phyloP scores from a whole-genome alignment of 2,797 vertebrate genomes.

The Ciconia nigra region DNA sequence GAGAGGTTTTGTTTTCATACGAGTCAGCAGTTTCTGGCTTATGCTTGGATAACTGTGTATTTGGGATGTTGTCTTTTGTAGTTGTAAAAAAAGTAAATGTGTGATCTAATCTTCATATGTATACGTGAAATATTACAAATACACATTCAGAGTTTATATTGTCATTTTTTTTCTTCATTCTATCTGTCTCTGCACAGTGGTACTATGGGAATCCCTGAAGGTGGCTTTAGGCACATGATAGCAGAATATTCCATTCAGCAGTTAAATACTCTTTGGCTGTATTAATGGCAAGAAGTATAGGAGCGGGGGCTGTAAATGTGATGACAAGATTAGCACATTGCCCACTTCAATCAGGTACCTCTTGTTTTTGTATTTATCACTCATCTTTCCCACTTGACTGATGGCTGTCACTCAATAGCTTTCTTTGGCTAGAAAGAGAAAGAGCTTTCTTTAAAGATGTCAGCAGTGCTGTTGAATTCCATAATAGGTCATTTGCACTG shows the following conservation, averaged over 20 bases:
- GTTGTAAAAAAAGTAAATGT: not conserved
- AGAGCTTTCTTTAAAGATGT: conserved; percentile 1
- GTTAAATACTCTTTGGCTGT: not conserved
- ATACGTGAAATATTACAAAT: not conserved
- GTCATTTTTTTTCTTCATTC: not conserved
- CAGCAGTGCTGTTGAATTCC: not conserved
- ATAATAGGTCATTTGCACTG: not conserved
- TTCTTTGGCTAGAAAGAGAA: not conserved
- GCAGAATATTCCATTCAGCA: not conserved
- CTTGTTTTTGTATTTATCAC: not conserved
- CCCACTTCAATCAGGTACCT: not conserved
- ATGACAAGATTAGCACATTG: not conserved
- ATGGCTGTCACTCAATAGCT: conserved; percentile 20
- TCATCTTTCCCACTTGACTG: conserved; percentile 7
- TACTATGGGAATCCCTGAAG: conserved; percentile 27
- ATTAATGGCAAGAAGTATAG: not conserved
- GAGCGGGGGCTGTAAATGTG: not conserved
- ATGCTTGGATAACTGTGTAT: conserved; percentile 13
- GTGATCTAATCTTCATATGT: not conserved
- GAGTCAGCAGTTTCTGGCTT: conserved; percentile 34
- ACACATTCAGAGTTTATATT: not conserved
- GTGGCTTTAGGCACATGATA: not conserved
- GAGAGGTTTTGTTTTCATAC: conserved; percentile 20
- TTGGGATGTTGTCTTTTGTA: conserved; percentile 21
- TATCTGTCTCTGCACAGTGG: not conserved